phyloP scores from a whole-genome alignment of 2,888 invertebrate genomes.

The Ametastegia equiseti region DNA sequence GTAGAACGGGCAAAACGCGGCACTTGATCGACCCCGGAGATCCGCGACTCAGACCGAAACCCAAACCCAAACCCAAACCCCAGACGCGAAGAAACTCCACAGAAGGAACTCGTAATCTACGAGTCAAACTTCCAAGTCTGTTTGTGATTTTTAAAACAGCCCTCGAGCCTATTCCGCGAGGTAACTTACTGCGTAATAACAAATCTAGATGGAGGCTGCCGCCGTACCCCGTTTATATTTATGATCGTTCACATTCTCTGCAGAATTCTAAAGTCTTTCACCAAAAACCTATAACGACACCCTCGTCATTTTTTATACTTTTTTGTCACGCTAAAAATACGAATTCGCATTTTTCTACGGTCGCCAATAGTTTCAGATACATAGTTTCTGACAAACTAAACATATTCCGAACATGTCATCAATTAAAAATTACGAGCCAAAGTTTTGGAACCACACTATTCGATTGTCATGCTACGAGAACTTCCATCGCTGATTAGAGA shows the following conservation, averaged over 20 bases:
- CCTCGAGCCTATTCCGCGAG: background rate
- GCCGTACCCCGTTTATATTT: background rate
- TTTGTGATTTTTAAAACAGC: conserved; percentile 42
- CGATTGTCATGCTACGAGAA: no score
- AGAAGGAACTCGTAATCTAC: conserved; percentile 27
- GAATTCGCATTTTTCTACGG: no score
- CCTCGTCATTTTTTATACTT: no score
- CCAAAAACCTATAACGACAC: no score
- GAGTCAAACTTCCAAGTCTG: conserved; percentile 18
- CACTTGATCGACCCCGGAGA: conserved; percentile 17
- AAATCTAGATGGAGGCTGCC: background rate
- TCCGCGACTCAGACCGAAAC: background rate
- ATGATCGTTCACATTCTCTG: background rate
- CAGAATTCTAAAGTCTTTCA: no score
- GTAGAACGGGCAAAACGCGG: background rate
- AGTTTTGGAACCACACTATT: no score
- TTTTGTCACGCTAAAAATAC: no score
- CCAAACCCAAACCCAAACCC: background rate
- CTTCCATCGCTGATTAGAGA: no score
- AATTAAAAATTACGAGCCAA: no score
- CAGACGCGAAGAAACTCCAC: background rate
- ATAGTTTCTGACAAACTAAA: no score
- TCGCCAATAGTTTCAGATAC: no score
- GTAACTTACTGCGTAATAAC: background rate
- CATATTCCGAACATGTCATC: no score